Evolutionary conservation across 2,888 invertebrate species (phyloP).

Genomic region (Kuschelorhynchus macadamiae): DNA sequence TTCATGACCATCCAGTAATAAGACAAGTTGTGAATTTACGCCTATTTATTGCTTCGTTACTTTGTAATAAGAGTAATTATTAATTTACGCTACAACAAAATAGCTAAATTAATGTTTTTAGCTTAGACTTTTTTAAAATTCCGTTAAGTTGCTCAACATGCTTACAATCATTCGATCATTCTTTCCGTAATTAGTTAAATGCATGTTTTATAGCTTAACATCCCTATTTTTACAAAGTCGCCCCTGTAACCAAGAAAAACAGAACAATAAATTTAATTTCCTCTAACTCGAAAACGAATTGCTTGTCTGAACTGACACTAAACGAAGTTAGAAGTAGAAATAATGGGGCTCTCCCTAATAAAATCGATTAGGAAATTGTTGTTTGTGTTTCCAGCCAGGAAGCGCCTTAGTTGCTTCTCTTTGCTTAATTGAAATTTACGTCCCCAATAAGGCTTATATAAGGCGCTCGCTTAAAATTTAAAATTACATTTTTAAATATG

Average conservation of each 20-base stretch:
- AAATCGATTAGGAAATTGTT: constrained; percentile 52
- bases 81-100: no score
- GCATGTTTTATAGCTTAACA: neutral
- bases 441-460: constrained; percentile 56
- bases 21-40: no score
- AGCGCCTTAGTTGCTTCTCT: constrained; percentile 44
- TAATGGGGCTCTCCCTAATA: constrained; percentile 51
- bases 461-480: constrained; percentile 59
- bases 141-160: no score
- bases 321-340: constrained; percentile 52
- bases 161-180: no score
- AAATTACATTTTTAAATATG: constrained; percentile 49
- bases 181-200: neutral
- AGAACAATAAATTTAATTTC: constrained; percentile 49
- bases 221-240: constrained; percentile 9
- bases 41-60: no score
- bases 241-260: constrained; percentile 38
- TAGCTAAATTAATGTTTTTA: no score
- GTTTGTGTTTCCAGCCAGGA: constrained; percentile 48
- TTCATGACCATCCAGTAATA: no score
- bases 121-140: no score
- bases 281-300: constrained; percentile 49
- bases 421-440: constrained; percentile 60
- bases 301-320: constrained; percentile 49
- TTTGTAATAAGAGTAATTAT: no score